Percentiles rank a stretch among this genome's conserved stretches.
phyloP scores from a whole-genome alignment of 2,888 invertebrate species.

The Cabera pusaria region DNA sequence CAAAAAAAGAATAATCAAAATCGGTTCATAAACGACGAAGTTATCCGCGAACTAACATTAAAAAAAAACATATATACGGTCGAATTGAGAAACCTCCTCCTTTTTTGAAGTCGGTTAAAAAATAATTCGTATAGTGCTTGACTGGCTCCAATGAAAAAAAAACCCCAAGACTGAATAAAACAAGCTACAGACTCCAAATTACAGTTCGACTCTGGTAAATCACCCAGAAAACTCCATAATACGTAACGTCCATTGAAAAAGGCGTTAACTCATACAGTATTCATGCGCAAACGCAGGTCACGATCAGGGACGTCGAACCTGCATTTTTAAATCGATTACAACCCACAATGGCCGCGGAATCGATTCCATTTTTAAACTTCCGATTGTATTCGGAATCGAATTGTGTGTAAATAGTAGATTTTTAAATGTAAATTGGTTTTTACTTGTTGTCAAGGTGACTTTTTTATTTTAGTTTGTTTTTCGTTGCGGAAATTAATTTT shows the following conservation, averaged over 20 bases:
- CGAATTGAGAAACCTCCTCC: too few species aligned
- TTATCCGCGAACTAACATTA: too few species aligned
- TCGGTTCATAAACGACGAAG: too few species aligned
- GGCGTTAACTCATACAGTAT: conserved; percentile 67
- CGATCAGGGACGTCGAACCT: conserved; percentile 77
- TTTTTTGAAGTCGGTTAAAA: too few species aligned
- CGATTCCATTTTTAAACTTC: conserved; percentile 56
- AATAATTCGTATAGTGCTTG: too few species aligned
- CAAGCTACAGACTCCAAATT: too few species aligned
- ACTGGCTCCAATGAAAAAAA: too few species aligned
- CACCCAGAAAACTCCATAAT: conserved; percentile 7
- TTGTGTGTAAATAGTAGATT: conserved; percentile 61
- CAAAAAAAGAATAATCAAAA: too few species aligned
- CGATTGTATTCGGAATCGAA: conserved; percentile 54
- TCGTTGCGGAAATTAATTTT: conserved; percentile 19
- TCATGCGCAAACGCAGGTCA: conserved; percentile 73
- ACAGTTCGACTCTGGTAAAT: too few species aligned
- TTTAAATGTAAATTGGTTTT: conserved; percentile 29
- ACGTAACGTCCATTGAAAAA: conserved; percentile 31
- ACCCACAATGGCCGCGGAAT: conserved; percentile 56
- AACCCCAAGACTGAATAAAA: too few species aligned
- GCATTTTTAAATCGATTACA: conserved; percentile 72
- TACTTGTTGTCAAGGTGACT: conserved; percentile 30
- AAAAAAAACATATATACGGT: too few species aligned
- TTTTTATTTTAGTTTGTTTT: too few species aligned